Evolutionary conservation across 2,888 invertebrate genomes (phyloP).

Genomic region (Emmelina monodactyla): DNA sequence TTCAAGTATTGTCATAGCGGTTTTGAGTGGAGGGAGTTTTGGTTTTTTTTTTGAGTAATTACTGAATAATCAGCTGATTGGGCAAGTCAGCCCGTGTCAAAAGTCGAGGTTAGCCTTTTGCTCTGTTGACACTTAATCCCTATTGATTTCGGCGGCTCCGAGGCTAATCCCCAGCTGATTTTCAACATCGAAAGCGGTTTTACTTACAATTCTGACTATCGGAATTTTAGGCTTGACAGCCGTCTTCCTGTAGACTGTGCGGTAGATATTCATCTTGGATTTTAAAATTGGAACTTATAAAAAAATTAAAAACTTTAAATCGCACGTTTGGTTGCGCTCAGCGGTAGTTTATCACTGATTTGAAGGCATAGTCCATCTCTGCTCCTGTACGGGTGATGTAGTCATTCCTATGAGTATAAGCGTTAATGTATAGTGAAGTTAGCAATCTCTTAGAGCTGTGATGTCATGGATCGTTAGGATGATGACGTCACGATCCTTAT

Average conservation of each 20-base stretch:
- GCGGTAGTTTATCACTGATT: slow-evolving; percentile 30
- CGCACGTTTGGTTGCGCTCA: slow-evolving; percentile 35
- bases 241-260: slow-evolving; percentile 33
- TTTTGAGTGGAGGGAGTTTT: too few species aligned
- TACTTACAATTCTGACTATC: background rate
- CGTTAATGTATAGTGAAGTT: slow-evolving; percentile 36
- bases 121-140: background rate
- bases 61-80: background rate
- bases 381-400: slow-evolving; percentile 22
- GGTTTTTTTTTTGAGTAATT: too few species aligned
- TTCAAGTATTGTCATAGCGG: too few species aligned
- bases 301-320: slow-evolving; percentile 18
- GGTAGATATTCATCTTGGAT: slow-evolving; percentile 43
- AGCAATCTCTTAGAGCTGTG: slow-evolving; percentile 20
- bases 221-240: slow-evolving; percentile 27
- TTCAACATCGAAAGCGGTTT: slow-evolving; percentile 1
- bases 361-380: slow-evolving; percentile 30
- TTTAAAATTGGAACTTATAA: slow-evolving; percentile 11
- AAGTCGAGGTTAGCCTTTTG: background rate
- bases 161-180: background rate
- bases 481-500: slow-evolving; percentile 32
- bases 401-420: slow-evolving; percentile 25
- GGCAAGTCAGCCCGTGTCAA: background rate
- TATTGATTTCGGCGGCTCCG: background rate
- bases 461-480: slow-evolving; percentile 52